phyloP scores from a whole-genome alignment of 2,888 invertebrate genomes.

The Lacanobia wlatinum region DNA sequence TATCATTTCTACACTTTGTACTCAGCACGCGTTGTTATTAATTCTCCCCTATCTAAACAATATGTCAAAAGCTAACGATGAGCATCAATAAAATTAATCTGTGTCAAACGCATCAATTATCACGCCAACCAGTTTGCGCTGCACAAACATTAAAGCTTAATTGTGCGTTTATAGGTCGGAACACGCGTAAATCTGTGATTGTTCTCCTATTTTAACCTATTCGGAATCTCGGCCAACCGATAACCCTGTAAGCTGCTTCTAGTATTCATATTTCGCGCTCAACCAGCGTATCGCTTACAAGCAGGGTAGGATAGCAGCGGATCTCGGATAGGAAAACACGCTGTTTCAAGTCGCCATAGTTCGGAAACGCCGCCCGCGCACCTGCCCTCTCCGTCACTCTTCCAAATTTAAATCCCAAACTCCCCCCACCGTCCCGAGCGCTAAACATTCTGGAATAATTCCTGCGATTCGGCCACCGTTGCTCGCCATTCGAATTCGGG shows the following conservation, averaged over 20 bases:
- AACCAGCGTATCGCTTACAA: constrained; percentile 70
- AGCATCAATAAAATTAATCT: constrained; percentile 55
- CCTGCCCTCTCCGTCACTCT: constrained; percentile 91
- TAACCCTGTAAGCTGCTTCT: constrained; percentile 72
- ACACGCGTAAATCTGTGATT: constrained; percentile 76
- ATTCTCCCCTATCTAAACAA: constrained; percentile 44
- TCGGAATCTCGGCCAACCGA: constrained; percentile 79
- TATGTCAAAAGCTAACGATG: constrained; percentile 42
- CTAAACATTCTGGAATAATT: constrained; percentile 91
- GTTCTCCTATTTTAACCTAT: constrained; percentile 75
- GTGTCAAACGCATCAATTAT: constrained; percentile 56
- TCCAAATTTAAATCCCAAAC: constrained; percentile 91
- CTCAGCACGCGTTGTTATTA: constrained; percentile 28
- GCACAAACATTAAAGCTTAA: constrained; percentile 64
- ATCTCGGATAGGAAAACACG: constrained; percentile 78
- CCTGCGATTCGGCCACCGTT: constrained; percentile 88
- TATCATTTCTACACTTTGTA: constrained; percentile 40
- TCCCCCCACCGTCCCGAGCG: constrained; percentile 86
- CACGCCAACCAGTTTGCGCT: constrained; percentile 39
- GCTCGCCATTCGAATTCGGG: constrained; percentile 91
- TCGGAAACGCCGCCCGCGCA: constrained; percentile 89
- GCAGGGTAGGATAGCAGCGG: constrained; percentile 71
- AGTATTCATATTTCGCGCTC: constrained; percentile 65
- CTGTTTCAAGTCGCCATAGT: constrained; percentile 77
- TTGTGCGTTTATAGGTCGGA: constrained; percentile 74